These are phyloP conservation scores for Nebria brevicollis DNA, from an alignment of 2,888 invertebrate species.

Conservation along the genomic window DNA sequence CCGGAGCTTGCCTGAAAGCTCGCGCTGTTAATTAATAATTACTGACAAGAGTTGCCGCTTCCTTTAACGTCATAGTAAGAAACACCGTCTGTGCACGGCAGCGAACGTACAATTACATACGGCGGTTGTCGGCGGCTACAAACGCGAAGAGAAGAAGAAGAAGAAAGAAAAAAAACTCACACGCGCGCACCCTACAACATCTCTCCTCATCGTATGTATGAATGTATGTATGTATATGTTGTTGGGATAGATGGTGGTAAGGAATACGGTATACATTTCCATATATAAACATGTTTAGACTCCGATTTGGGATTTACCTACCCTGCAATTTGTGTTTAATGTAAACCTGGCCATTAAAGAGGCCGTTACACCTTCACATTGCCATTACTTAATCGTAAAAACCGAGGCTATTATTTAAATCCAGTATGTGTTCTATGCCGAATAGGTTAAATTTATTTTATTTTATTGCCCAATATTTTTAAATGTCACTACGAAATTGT, in stretches of 20 bases:
- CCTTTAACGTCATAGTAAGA: slow-evolving; percentile 58
- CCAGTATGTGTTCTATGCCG: slow-evolving; percentile 23
- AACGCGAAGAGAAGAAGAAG: background rate
- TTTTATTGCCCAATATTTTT: background rate
- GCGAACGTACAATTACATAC: slow-evolving; percentile 32
- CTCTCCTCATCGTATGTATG: too few relatives aligned
- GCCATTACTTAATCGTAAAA: slow-evolving; percentile 38
- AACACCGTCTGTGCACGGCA: slow-evolving; percentile 42
- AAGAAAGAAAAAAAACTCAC: background rate
- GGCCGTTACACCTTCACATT: slow-evolving; percentile 35
- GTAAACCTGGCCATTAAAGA: slow-evolving; percentile 40
- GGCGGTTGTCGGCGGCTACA: background rate
- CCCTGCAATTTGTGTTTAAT: slow-evolving; percentile 44
- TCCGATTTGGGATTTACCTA: slow-evolving; percentile 39
- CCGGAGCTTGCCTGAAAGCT: slow-evolving; percentile 63
- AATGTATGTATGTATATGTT: background rate
- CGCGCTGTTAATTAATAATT: slow-evolving; percentile 67
- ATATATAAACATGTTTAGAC: slow-evolving; percentile 40
- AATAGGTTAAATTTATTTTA: slow-evolving; percentile 2
- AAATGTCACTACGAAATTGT: background rate
- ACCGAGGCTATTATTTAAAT: slow-evolving; percentile 44
- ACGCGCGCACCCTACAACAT: background rate
- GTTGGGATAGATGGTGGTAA: background rate
- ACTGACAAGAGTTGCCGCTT: slow-evolving; percentile 65
- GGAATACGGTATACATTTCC: slow-evolving; percentile 35